A percentile compares a stretch with the other conserved stretches of the same genome.
Conservation (phyloP, 2,113 vertebrate species). For the Alethe castanea region DNA sequence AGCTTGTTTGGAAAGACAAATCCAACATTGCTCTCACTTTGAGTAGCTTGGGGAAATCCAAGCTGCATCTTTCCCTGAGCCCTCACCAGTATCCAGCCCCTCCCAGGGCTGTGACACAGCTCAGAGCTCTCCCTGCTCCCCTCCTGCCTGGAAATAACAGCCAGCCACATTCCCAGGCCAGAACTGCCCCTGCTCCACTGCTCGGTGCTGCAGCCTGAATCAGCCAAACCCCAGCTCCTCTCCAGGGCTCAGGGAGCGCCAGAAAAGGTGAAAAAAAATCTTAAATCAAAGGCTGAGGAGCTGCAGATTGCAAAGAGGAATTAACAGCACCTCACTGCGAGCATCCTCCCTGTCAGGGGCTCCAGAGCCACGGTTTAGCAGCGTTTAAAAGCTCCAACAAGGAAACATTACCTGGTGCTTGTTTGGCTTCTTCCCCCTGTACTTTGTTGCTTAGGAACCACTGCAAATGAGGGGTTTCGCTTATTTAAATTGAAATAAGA, state of each 20-base stretch:
- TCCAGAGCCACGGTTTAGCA: accelerated
- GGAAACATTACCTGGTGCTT: background rate
- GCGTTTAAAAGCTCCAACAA: background rate
- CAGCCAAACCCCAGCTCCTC: background rate
- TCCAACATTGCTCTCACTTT: too few species aligned
- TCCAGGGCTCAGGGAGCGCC: background rate
- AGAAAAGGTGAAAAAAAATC: accelerated
- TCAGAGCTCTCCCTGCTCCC: background rate
- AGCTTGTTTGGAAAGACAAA: too few species aligned
- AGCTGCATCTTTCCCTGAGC: too few species aligned
- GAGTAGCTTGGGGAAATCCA: too few species aligned
- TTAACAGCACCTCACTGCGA: accelerated
- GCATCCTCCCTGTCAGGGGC: background rate
- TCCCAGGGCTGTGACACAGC: background rate
- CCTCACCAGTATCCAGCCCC: background rate
- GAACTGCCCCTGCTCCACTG: too few species aligned
- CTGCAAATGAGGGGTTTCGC: background rate
- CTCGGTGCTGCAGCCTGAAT: too few species aligned
- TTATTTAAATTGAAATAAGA: background rate
- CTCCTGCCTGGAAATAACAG: accelerated
- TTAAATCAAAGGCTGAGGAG: background rate
- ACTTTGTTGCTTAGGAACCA: conserved; percentile 26
- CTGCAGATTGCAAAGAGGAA: background rate
- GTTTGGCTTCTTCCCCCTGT: background rate
- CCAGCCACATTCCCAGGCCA: background rate